Conservation (phyloP, 64 coral and sea anemone species). For the Actinia equina region DNA sequence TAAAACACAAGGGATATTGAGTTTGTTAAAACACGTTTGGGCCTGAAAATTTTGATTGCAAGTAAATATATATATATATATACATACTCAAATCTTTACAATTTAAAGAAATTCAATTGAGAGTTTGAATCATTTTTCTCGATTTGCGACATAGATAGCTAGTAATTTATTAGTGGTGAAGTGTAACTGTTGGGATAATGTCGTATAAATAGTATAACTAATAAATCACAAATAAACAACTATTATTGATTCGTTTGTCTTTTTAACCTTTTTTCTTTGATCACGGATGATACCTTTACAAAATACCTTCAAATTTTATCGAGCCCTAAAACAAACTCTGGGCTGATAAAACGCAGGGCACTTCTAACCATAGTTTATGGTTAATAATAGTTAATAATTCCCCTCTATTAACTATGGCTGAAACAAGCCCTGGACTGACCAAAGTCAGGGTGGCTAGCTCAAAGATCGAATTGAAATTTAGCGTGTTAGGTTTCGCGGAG, state of each 20-base stretch:
- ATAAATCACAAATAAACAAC: slow-evolving; percentile 10
- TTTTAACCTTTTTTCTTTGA: background rate
- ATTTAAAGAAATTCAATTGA: background rate
- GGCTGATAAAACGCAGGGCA: too few relatives aligned
- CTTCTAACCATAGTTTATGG: too few relatives aligned
- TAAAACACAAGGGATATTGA: background rate
- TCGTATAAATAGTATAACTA: slow-evolving; percentile 16
- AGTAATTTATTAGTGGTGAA: background rate
- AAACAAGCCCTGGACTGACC: too few relatives aligned
- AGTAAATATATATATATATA: background rate
- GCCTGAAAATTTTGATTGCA: background rate
- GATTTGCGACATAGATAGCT: slow-evolving; percentile 1
- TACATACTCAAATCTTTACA: slow-evolving; percentile 13
- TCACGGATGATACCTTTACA: background rate
- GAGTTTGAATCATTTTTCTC: slow-evolving; percentile 5
- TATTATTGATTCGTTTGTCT: background rate
- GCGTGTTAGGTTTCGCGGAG: too few relatives aligned
- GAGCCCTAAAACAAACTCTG: too few relatives aligned
- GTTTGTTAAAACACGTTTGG: background rate
- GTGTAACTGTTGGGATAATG: background rate
- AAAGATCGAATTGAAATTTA: too few relatives aligned
- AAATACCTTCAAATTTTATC: background rate
- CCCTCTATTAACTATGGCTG: too few relatives aligned
- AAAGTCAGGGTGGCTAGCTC: too few relatives aligned
- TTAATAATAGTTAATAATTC: too few relatives aligned